Conservation (phyloP, 2,113 vertebrate species). For the Nesoenas mayeri region DNA sequence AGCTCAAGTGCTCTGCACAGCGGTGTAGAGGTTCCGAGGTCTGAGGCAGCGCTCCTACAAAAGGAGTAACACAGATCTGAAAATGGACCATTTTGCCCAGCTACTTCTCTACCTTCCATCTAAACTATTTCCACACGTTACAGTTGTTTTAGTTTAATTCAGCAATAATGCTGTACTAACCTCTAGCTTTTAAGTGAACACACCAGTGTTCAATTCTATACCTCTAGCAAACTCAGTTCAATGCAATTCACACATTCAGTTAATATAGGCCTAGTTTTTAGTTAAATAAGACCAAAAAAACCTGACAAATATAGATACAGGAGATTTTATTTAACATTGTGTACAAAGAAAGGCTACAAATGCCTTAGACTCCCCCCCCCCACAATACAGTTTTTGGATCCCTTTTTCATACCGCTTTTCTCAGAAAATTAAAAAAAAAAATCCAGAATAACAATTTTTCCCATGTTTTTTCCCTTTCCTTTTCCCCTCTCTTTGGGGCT, state of each 20-base stretch:
- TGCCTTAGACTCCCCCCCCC: conserved; percentile 49
- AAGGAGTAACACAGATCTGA: background rate
- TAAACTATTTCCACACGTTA: background rate
- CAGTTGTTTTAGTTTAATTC: background rate
- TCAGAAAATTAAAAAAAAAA: conserved; percentile 40
- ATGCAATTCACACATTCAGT: background rate
- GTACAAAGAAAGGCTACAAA: conserved; percentile 79
- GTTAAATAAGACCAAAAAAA: conserved; percentile 33
- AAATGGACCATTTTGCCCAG: background rate
- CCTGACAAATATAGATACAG: conserved; percentile 64
- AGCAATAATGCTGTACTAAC: background rate
- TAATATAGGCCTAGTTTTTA: background rate
- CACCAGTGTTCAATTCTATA: background rate
- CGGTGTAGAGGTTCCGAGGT: background rate
- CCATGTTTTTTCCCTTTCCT: background rate
- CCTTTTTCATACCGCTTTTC: conserved; percentile 64
- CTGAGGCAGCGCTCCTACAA: background rate
- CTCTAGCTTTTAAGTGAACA: background rate
- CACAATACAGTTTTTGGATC: conserved; percentile 65
- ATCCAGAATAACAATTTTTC: background rate
- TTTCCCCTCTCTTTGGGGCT: background rate
- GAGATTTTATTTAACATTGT: conserved; percentile 79
- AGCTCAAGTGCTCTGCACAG: background rate
- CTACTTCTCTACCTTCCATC: background rate
- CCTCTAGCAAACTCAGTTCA: background rate